Base-by-base conservation (phyloP, 2,113 vertebrate genomes). In the Ptilorrhoa leucosticta region DNA sequence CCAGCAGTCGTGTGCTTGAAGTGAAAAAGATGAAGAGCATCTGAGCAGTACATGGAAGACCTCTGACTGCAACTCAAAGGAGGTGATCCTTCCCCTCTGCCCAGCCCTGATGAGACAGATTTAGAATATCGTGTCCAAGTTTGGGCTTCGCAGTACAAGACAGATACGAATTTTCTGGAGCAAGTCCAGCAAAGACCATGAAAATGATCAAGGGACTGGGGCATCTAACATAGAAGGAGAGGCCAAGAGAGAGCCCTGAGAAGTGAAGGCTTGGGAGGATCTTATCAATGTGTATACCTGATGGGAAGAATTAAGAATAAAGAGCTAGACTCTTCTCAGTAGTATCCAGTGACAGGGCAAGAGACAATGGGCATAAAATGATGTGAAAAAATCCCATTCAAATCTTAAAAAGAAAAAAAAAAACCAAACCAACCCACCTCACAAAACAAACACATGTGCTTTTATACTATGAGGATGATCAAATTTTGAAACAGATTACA, bases 401-500 rank as follows among this genome's bases (percentile, higher is more conserved):
- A 72, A 72, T 10, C 13, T 21, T 37, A 35, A 54, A 44, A 75
- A 31, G 4, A 12, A 33, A 31, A 10, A 26, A 8, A 33, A n/a
- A 17, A 31, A 11, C 1, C 27, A n/a, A 42, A n/a, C 3, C 4
- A 19, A 56, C 4, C 17, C 13, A 45, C 9, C 5, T 10, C 19
- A 35, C 27, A 37, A 61, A 82, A 30, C 7, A 72, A 53, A 64
- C 45, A 5, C 9, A 14, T 7, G 6, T 5, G 1, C 5, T 48
- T 69, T n/a, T 73, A 35, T 28, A 35, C 35, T 58, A 11, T 15
- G 11, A 66, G 7, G 6, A 6, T 51, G 19, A 17, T 45, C 53
- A 86, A 61, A 57, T 12, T 65, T 19, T 35, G 20, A 45, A 64
- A 39, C 7, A 50, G 15, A 35, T 37, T 58, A 3, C 4, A 45